Evolutionary conservation across 2,888 invertebrate species (phyloP), one percentile per base, ranked within the genome.

Genomic region (Nymphalis urticae): DNA sequence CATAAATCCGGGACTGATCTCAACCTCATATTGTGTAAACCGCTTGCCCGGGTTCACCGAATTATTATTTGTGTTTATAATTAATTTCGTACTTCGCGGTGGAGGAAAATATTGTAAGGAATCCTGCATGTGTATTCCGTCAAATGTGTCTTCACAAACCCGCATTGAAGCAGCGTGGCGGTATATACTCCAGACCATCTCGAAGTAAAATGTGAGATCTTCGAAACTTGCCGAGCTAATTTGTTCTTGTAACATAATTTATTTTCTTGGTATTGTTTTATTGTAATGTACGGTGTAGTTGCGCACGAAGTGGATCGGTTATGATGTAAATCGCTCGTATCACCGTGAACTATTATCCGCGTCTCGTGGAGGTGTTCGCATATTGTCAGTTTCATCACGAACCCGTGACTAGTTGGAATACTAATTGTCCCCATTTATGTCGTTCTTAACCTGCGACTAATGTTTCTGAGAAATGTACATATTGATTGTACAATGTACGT

Each of bases 381-480:
- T 71, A 74, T 76, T 75, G 75, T 75, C 70, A 66, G 68, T 67
- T 63, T 66, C 69, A 73, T 76, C 75, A 76, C 72, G 76, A 74
- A 58, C 61, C 59, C 53, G 73, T 66, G 68, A 66, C 69, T 48
- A 54, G 56, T 36, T 53, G 59, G 78, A 76, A 78, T 78, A 73
- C 72, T 75, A 77, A 78, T 75, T 73, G 69, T 9, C 62, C 59
- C 48, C 68, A 74, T 73, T 72, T 73, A 73, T 71, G 67, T 71
- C 67, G 60, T 56, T 68, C 67, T 67, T 59, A 56, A 58, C 65
- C 50, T 17, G 59, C 62, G 27, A 27, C 53, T 58, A 63, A 68
- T 70, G 66, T 72, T 75, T 71, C 71, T 68, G 17, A 66, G 68
- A 73, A 69, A 56, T 58, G 72, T 67, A 42, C 42, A 54, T 13